These are phyloP conservation scores for Anoncus sp. DNA, from an alignment of 2,888 invertebrate genomes.

Conservation along the genomic window DNA sequence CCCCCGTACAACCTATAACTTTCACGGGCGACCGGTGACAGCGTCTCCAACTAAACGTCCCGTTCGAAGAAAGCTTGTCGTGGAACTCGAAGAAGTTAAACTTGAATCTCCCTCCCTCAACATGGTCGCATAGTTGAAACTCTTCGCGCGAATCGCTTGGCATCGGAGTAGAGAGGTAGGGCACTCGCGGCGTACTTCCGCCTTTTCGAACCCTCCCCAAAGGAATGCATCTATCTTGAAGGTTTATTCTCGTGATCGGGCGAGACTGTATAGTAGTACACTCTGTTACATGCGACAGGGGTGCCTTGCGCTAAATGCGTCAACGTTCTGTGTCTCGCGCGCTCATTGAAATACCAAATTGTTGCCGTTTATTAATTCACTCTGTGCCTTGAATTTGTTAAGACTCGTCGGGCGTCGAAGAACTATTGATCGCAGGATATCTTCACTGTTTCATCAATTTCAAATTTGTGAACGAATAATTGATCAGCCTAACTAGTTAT, in stretches of 20 bases:
- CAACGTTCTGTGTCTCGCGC: constrained; percentile 26
- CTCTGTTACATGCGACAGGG: background rate
- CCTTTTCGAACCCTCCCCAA: constrained; percentile 46
- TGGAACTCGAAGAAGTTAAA: constrained; percentile 67
- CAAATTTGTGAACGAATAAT: too few species aligned
- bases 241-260: constrained; percentile 42
- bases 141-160: constrained; percentile 44
- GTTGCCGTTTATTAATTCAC: constrained; percentile 42
- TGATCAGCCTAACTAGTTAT: background rate
- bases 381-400: constrained; percentile 9
- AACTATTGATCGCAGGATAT: background rate
- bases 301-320: constrained; percentile 7
- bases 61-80: constrained; percentile 53
- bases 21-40: constrained; percentile 26
- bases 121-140: constrained; percentile 59
- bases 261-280: constrained; percentile 12
- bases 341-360: constrained; percentile 36
- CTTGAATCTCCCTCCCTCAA: constrained; percentile 44
- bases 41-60: constrained; percentile 55
- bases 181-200: constrained; percentile 42
- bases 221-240: constrained; percentile 54
- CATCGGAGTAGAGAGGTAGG: constrained; percentile 54
- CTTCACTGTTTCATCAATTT: background rate
- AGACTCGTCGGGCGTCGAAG: background rate
- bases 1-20: constrained; percentile 54